Evolutionary conservation across 2,888 invertebrate genomes (phyloP), one percentile per base, ranked within the genome.

Genomic region (Melolontha melolontha): DNA sequence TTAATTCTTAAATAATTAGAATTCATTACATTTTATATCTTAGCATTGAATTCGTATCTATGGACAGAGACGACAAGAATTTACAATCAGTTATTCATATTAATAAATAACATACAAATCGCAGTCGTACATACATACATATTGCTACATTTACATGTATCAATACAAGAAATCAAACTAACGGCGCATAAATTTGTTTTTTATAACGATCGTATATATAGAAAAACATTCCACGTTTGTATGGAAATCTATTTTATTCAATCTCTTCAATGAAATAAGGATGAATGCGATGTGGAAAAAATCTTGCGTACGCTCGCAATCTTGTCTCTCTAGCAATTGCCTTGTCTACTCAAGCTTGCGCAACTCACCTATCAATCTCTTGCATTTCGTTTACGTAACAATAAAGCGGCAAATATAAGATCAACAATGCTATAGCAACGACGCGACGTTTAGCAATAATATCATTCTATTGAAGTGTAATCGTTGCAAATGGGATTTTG

Each of bases 401-500:
- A 59, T 47, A 59, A 47, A 47, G 27, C 42, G 29, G 44, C 16
- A 59, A 34, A 59, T 14, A 54, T 14, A 59, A 16, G 7, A 34
- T 8, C 34, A 34, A 59, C 44, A 47, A 59, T 47, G 59, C 29
- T 59, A 29, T 16, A 42, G 59, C 44, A 59, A 59, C 40, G 44
- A 44, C 41, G 17, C 55, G 11, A n/a, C 10, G 42, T 59, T 59
- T 44, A 44, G 59, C 59, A 59, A 59, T 44, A 59, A 44, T 54
- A 54, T 54, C 29, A 59, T 59, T 44, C 59, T 59, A 59, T 59
- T 59, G 59, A 59, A 59, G 44, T 59, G 59, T 29, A 59, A 44
- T 59, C 22, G 59, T 44, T 44, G 44, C 59, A 59, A 59, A 59
- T 44, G 59, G 59, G 59, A 59, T 59, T 59, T 59, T n/a, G 59